Conservation (phyloP, 2,888 invertebrate species). For the Pseudococcus longispinus region DNA sequence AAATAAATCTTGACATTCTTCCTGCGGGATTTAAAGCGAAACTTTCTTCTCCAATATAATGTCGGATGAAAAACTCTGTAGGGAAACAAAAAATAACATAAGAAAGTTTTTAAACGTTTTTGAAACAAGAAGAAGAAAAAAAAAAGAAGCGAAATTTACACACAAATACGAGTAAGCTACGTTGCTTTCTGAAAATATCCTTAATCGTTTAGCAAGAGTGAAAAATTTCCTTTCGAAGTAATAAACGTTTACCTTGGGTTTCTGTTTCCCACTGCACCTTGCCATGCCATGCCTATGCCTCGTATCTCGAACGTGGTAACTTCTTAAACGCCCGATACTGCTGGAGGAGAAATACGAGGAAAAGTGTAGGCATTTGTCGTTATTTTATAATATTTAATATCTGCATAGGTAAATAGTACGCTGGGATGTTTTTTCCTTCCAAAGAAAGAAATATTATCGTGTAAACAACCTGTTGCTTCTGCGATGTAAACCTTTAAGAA, state of each 20-base stretch:
- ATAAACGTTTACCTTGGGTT: neutral
- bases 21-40: slow-evolving; percentile 19
- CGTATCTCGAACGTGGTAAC: neutral
- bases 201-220: slow-evolving; percentile 14
- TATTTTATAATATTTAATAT: slow-evolving; percentile 11
- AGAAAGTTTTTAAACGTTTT: slow-evolving; percentile 30
- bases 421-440: neutral
- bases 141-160: neutral
- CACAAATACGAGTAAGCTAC: neutral
- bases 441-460: neutral
- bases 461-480: neutral
- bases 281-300: neutral
- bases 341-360: neutral
- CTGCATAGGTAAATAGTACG: neutral
- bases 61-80: neutral
- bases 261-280: neutral
- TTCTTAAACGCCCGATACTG: neutral
- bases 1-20: slow-evolving; percentile 34
- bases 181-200: slow-evolving; percentile 1
- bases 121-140: neutral
- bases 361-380: neutral
- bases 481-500: too few species aligned
- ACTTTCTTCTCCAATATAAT: slow-evolving; percentile 11
- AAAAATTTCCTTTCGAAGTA: slow-evolving; percentile 21
- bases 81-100: neutral